Evolutionary conservation across 2,797 vertebrate species (phyloP).

Genomic region (Cuniculus paca): DNA sequence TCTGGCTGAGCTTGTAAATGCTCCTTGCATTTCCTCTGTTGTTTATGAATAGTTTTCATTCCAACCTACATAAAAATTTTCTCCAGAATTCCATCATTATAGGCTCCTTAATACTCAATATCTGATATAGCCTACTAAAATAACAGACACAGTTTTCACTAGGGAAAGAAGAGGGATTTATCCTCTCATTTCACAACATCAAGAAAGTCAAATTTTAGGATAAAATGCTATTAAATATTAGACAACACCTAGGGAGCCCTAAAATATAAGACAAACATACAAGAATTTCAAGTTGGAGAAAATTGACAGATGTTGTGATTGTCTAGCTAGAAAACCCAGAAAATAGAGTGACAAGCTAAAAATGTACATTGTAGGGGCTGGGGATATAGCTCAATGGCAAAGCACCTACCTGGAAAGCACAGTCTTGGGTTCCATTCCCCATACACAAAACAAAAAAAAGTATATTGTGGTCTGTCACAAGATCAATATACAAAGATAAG

Average conservation of each 20-base stretch:
- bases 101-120: background rate
- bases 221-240: background rate
- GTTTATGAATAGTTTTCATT: background rate
- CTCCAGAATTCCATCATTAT: background rate
- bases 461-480: background rate
- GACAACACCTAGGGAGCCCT: background rate
- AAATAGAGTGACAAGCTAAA: background rate
- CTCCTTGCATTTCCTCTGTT: background rate
- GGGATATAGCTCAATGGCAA: no score
- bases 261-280: background rate
- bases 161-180: background rate
- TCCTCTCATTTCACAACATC: background rate
- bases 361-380: background rate
- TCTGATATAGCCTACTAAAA: background rate
- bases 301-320: background rate
- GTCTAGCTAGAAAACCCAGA: background rate
- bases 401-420: no score
- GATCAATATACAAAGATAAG: background rate
- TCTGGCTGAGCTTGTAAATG: background rate
- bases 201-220: background rate
- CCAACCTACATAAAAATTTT: background rate
- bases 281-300: background rate
- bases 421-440: no score
- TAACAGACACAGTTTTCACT: conserved; percentile 9
- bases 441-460: background rate